Conservation (phyloP, 2,797 vertebrate species). For the Danio kyathit region DNA sequence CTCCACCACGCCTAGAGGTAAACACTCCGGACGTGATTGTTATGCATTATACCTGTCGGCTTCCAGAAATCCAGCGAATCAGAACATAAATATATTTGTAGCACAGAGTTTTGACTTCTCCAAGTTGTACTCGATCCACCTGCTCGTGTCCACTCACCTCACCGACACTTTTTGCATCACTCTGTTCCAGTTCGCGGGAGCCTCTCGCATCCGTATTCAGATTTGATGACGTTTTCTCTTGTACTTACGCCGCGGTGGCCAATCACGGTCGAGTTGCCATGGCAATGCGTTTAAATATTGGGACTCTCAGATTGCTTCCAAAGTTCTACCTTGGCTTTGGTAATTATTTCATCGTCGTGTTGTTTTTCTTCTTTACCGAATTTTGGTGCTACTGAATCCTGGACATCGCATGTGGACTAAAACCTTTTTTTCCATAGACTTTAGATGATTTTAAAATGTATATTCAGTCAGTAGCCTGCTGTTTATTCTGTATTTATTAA, state of each 20-base stretch:
- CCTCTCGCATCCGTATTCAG: slow-evolving; percentile 92
- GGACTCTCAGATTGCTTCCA: slow-evolving; percentile 83
- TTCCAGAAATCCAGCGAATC: slow-evolving; percentile 54
- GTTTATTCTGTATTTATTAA: not conserved
- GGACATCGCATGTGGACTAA: not conserved
- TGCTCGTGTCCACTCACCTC: slow-evolving; percentile 78
- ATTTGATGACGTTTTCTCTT: slow-evolving; percentile 87
- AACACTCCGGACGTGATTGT: slow-evolving; percentile 40
- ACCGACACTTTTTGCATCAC: slow-evolving; percentile 88
- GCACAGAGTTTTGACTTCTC: slow-evolving; percentile 11
- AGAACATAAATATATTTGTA: slow-evolving; percentile 22
- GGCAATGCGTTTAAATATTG: slow-evolving; percentile 91
- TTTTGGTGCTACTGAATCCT: not conserved
- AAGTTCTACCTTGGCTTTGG: slow-evolving; percentile 26
- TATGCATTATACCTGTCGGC: slow-evolving; percentile 44
- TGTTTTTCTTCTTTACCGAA: slow-evolving; percentile 16
- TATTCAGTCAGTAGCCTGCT: too few species aligned
- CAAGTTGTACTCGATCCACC: slow-evolving; percentile 71
- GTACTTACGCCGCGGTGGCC: slow-evolving; percentile 81
- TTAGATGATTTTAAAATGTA: too few species aligned
- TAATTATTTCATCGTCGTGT: slow-evolving; percentile 19
- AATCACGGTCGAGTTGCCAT: slow-evolving; percentile 87
- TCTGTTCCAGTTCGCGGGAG: slow-evolving; percentile 86
- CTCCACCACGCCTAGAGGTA: slow-evolving; percentile 44
- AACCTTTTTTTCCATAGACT: too few species aligned